phyloP scores from a whole-genome alignment of 2,797 vertebrate species.

The Liasis olivaceus region DNA sequence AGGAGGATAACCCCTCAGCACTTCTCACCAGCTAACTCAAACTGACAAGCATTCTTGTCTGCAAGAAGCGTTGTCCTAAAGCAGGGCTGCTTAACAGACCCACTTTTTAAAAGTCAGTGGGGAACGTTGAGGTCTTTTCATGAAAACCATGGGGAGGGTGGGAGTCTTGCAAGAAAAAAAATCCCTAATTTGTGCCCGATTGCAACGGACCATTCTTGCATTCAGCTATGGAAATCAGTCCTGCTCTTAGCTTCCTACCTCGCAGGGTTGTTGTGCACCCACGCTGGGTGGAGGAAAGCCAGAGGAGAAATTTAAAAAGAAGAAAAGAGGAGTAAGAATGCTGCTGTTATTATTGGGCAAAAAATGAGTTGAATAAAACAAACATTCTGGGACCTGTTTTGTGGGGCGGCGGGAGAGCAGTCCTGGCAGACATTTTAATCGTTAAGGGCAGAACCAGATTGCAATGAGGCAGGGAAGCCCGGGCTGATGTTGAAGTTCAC shows the following conservation, averaged over 20 bases:
- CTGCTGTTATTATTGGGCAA: background rate
- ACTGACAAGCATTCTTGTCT: background rate
- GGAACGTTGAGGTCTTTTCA: background rate
- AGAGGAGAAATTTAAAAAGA: background rate
- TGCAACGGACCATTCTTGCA: background rate
- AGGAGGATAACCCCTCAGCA: background rate
- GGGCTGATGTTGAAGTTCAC: too few relatives aligned
- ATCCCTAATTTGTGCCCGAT: background rate
- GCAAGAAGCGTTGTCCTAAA: background rate
- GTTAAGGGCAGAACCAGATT: too few relatives aligned
- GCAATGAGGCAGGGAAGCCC: too few relatives aligned
- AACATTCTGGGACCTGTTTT: too few relatives aligned
- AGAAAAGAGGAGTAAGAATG: background rate
- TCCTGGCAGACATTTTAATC: background rate
- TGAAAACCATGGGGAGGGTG: background rate
- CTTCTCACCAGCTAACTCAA: background rate
- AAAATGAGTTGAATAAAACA: background rate
- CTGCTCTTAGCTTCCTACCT: background rate
- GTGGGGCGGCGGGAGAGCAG: too few relatives aligned
- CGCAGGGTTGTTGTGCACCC: background rate
- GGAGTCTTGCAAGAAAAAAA: background rate
- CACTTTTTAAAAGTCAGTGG: background rate
- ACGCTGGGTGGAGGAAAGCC: background rate
- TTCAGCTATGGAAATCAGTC: background rate
- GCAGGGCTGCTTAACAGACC: background rate